Evolutionary conservation across 2,113 vertebrate species (phyloP), one percentile per base, ranked within the genome.

Genomic region (Setophaga petechia): DNA sequence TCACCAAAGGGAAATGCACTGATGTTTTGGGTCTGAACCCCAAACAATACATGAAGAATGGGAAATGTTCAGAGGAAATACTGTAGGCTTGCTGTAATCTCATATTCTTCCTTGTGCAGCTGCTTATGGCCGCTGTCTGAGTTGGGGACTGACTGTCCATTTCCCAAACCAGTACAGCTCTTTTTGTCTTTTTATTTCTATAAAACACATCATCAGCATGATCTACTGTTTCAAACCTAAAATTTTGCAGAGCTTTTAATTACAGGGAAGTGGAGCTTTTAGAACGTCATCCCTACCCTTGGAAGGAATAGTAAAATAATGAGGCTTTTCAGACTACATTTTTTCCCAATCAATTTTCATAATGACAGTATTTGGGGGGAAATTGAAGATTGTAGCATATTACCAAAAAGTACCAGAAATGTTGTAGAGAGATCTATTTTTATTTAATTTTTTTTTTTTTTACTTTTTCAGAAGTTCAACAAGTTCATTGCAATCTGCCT

Each of bases 401-500:
- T 90, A 81, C 73, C 80, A 89, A 82, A 83, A 95, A 96, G 92
- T 84, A 96, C 57, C 85, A 92, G 68, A 84, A 90, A 72, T 90
- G 14, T 57, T 92, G 15, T 46, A 65, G 8, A 92, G 43, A 87
- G 37, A 39, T 90, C 61, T 97, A 81, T 92, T 90, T 94, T 94
- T 61, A 28, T 87, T 92, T 86, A 15, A 1, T 55, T 49, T 92
- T 94, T 95, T 80, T 80, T 37, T 39, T 54, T 80, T 91, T n/a
- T 18, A 80, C 10, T 73, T 84, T 95, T 97, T 75, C 78, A 74
- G 43, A 90, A 96, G 95, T 96, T 96, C 93, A 97, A 80, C 78
- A 95, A 97, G 96, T 96, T 96, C 87, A 92, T 85, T 93, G 68
- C 94, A 94, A 84, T 93, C 88, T 94, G 93, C 91, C 80, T 97